A percentile compares a stretch with the other conserved stretches of the same genome.
Evolutionary conservation across 2,113 vertebrate species (phyloP).

Genomic region (Cyanoramphus novaezelandiae): DNA sequence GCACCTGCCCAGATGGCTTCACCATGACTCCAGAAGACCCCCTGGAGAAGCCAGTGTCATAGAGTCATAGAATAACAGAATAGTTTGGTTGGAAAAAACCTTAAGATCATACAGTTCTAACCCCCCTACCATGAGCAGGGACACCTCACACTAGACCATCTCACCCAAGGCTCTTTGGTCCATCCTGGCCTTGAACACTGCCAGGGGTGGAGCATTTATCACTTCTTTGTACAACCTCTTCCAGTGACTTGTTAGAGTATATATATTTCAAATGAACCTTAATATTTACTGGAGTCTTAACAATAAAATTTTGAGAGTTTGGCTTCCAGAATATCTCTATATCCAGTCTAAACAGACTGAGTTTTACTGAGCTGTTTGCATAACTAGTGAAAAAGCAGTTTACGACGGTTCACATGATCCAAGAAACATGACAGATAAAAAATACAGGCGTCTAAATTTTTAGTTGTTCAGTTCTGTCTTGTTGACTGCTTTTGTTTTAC

Average conservation of each 20-base stretch:
- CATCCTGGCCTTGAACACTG: not conserved
- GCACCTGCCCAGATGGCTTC: not conserved
- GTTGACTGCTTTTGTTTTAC: not conserved
- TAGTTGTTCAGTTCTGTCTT: not conserved
- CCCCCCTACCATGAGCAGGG: not conserved
- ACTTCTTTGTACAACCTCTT: not conserved
- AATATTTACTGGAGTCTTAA: not conserved
- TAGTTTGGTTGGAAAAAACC: not conserved
- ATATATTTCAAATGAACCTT: not conserved
- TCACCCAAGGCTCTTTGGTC: not conserved
- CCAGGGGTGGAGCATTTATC: not conserved
- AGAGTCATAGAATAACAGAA: not conserved
- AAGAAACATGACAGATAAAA: not conserved
- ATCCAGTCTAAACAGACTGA: not conserved
- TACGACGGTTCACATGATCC: not conserved
- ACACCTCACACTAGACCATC: not conserved
- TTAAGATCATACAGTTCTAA: not conserved
- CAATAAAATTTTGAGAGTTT: not conserved
- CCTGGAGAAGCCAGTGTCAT: not conserved
- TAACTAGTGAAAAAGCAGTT: not conserved
- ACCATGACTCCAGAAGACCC: not conserved
- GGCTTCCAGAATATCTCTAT: not conserved
- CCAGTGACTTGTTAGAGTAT: not conserved
- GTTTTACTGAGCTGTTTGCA: not conserved
- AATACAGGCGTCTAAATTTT: not conserved